A percentile compares a stretch with the other conserved stretches of the same genome.
Conservation (phyloP, 2,888 invertebrate genomes). For the Hirtodrosophila trivittata region DNA sequence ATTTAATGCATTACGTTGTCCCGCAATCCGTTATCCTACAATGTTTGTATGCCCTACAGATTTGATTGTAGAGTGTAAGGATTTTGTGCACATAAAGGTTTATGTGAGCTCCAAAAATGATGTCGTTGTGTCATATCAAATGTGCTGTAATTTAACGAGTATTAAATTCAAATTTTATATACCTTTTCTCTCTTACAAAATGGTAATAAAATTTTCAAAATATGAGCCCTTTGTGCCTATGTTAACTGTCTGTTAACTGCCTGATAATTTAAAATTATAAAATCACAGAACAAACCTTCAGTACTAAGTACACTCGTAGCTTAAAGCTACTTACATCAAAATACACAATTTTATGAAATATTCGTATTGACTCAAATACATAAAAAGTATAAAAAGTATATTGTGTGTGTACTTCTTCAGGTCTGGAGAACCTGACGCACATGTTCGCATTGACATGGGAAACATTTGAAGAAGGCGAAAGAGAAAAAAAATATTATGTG, state of each 20-base stretch:
- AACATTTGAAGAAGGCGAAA: conserved; percentile 31
- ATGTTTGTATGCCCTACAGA: background rate
- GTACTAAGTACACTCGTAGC: too few species aligned
- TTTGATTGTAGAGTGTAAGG: background rate
- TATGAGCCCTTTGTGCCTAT: conserved; percentile 57
- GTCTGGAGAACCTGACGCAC: conserved; percentile 49
- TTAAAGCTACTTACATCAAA: too few species aligned
- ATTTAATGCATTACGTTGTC: too few species aligned
- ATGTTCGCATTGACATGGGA: conserved; percentile 49
- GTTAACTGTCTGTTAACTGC: too few species aligned
- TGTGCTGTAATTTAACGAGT: conserved; percentile 55
- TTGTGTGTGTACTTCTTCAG: too few species aligned
- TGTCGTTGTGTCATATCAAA: conserved; percentile 53
- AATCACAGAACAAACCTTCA: too few species aligned
- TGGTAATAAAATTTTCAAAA: too few species aligned
- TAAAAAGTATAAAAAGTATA: too few species aligned
- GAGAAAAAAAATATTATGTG: conserved; percentile 1
- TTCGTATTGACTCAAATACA: too few species aligned
- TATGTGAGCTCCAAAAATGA: conserved; percentile 45
- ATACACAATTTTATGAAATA: too few species aligned
- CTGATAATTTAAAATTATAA: too few species aligned
- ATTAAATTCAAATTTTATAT: conserved; percentile 72
- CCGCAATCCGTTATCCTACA: background rate
- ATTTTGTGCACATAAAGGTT: conserved; percentile 34
- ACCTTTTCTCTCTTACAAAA: too few species aligned